A percentile compares a stretch with the other conserved stretches of the same genome.
Evolutionary conservation across 2,888 invertebrate genomes (phyloP).

Genomic region (Parascotia fuliginaria): DNA sequence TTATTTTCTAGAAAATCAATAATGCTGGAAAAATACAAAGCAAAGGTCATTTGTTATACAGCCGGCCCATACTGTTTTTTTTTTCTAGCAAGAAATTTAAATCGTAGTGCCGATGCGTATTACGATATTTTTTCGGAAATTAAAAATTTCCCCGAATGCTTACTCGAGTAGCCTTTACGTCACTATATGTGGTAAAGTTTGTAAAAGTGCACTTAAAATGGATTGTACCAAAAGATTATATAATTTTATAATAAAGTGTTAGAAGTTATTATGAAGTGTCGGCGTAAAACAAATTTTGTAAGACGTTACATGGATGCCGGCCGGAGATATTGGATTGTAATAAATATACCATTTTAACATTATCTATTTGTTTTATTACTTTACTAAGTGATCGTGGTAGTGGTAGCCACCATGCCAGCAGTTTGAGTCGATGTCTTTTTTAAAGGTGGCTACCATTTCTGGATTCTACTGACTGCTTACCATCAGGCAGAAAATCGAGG

Average conservation of each 20-base stretch:
- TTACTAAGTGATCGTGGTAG: too few relatives aligned
- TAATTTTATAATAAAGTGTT: constrained; percentile 84
- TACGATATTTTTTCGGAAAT: constrained; percentile 62
- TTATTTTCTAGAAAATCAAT: background rate
- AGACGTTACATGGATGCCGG: constrained; percentile 70
- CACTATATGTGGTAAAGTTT: constrained; percentile 68
- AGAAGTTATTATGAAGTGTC: constrained; percentile 70
- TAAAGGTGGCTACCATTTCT: too few relatives aligned
- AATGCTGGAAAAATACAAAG: background rate
- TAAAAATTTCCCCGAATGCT: constrained; percentile 69
- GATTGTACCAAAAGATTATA: constrained; percentile 85
- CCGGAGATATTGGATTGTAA: constrained; percentile 82
- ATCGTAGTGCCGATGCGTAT: constrained; percentile 41
- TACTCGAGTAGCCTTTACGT: constrained; percentile 70
- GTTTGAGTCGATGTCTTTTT: too few relatives aligned
- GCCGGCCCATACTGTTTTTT: constrained; percentile 25
- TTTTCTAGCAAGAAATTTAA: constrained; percentile 14
- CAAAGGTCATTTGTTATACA: constrained; percentile 13
- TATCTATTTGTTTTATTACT: constrained; percentile 63
- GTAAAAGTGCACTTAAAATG: constrained; percentile 84
- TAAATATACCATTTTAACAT: constrained; percentile 86
- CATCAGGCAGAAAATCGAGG: too few relatives aligned
- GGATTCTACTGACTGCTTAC: too few relatives aligned
- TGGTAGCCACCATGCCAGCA: too few relatives aligned
- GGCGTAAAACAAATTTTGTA: constrained; percentile 81